Percentiles rank a stretch among this genome's conserved stretches.
Conservation (phyloP, 2,797 vertebrate species). For the Xenops minutus region DNA sequence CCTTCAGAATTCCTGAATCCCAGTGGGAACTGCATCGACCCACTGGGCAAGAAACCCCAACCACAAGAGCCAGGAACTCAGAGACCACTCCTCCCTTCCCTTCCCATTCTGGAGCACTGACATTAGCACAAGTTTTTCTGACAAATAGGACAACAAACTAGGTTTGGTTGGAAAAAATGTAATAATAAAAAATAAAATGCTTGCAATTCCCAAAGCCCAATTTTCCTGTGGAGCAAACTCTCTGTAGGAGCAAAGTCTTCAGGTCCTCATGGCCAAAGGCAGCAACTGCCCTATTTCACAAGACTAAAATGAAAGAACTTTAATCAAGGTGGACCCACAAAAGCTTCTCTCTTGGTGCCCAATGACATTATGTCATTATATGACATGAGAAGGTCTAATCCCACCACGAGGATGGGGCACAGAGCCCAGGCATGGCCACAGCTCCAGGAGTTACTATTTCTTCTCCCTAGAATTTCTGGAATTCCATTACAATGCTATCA, state of each 20-base stretch:
- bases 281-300: not conserved
- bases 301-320: not conserved
- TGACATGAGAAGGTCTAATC: not conserved
- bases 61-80: not conserved
- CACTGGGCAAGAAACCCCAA: not conserved
- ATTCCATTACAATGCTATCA: not conserved
- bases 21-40: not conserved
- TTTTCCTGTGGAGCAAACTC: not conserved
- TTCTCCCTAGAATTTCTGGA: not conserved
- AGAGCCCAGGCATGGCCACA: accelerated
- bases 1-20: not conserved
- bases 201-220: not conserved
- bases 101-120: not conserved
- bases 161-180: no score
- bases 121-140: not conserved
- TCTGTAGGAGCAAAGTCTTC: not conserved
- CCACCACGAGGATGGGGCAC: not conserved
- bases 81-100: not conserved
- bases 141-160: accelerated
- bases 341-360: not conserved
- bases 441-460: not conserved
- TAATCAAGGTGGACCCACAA: not conserved
- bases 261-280: accelerated
- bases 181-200: not conserved
- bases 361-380: accelerated